A percentile compares a stretch with the other conserved stretches of the same genome.
These are phyloP conservation scores for Emydoidea blandingii DNA, from an alignment of 2,797 vertebrate genomes.

Conservation along the genomic window DNA sequence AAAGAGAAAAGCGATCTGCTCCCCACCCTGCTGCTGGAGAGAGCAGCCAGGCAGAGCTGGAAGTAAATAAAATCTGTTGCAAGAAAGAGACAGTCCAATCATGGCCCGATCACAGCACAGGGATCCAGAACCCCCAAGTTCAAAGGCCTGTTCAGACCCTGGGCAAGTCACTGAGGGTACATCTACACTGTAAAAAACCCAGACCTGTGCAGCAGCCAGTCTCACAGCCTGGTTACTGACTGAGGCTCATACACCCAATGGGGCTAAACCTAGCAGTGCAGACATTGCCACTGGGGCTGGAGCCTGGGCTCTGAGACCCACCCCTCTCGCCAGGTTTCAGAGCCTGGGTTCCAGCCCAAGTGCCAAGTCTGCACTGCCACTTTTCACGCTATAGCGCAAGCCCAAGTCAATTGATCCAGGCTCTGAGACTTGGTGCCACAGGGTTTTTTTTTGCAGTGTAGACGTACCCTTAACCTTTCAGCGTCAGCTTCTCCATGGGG, in stretches of 20 bases:
- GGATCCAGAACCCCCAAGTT: neutral
- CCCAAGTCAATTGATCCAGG: neutral
- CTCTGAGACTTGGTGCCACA: neutral
- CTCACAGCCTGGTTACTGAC: neutral
- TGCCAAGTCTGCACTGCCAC: rapidly evolving
- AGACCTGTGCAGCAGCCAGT: neutral
- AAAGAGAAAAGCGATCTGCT: rapidly evolving
- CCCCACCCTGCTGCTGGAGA: neutral
- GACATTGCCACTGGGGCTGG: neutral
- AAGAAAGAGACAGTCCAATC: neutral
- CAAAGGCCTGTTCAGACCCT: neutral
- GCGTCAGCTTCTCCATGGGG: neutral
- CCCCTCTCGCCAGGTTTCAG: neutral
- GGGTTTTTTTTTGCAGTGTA: neutral
- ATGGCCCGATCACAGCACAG: neutral
- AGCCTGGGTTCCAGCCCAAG: neutral
- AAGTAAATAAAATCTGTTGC: neutral
- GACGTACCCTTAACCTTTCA: neutral
- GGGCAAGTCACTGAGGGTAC: neutral
- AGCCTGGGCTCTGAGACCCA: neutral
- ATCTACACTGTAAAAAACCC: neutral
- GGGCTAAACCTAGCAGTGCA: neutral
- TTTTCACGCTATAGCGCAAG: neutral
- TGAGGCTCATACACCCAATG: neutral
- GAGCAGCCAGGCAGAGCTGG: neutral